A percentile compares a stretch with the other conserved stretches of the same genome.
These are phyloP conservation scores for Pelodytes ibericus DNA, from an alignment of 2,797 vertebrate genomes.

Conservation along the genomic window DNA sequence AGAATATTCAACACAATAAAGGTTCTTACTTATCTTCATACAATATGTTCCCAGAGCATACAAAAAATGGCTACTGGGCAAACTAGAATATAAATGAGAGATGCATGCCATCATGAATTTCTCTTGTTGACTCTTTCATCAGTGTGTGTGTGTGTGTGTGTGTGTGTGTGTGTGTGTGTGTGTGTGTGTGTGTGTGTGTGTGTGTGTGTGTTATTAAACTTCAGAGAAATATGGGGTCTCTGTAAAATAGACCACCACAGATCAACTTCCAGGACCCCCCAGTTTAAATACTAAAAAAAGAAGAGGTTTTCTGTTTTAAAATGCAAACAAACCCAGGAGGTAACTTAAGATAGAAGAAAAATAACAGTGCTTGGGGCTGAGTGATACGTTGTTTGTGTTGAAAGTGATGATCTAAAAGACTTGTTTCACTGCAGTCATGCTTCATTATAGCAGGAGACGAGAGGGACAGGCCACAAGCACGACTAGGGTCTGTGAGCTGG, in stretches of 20 bases:
- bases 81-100: no score
- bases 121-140: neutral
- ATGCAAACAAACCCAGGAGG: conserved; percentile 64
- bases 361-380: conserved; percentile 70
- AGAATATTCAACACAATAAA: no score
- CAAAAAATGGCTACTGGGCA: no score
- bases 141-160: neutral
- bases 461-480: conserved; percentile 6
- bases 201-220: neutral
- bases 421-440: conserved; percentile 74
- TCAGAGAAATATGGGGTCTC: neutral
- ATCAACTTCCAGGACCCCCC: neutral
- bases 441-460: conserved; percentile 70
- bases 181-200: neutral
- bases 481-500: neutral
- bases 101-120: neutral
- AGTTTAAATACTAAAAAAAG: neutral
- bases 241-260: conserved; percentile 14
- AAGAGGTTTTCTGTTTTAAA: conserved; percentile 10
- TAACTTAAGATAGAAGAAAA: conserved; percentile 75
- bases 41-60: no score
- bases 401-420: conserved; percentile 74
- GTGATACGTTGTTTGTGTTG: conserved; percentile 73
- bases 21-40: no score
- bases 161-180: neutral